Evolutionary conservation across 1,140 invertebrate species (phyloP).

Genomic region (Drosophila pectinifera): DNA sequence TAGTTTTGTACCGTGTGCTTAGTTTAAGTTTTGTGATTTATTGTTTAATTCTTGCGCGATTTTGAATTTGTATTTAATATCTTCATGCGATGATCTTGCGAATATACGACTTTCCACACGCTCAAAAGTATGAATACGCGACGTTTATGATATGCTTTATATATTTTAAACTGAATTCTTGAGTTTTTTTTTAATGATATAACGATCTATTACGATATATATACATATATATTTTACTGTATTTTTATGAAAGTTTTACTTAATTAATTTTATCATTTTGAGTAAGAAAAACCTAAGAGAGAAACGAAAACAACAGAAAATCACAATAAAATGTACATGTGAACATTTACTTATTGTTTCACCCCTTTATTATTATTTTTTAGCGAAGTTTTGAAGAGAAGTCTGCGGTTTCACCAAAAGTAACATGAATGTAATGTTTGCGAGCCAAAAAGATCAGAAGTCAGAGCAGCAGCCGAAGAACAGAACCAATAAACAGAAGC

Average conservation of each 20-base stretch:
- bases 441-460: conserved; percentile 52
- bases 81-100: conserved; percentile 15
- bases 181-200: conserved; percentile 45
- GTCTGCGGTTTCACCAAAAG: conserved; percentile 71
- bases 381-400: conserved; percentile 17
- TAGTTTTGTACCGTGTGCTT: conserved; percentile 72
- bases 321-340: conserved; percentile 73
- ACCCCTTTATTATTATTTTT: conserved; percentile 1
- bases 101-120: conserved; percentile 4
- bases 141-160: conserved; percentile 57
- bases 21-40: conserved; percentile 84
- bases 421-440: conserved; percentile 29
- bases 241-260: conserved; percentile 80
- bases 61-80: conserved; percentile 55
- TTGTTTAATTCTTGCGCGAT: conserved; percentile 75
- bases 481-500: conserved; percentile 70
- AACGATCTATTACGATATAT: conserved; percentile 35
- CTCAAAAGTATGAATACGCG: too few species aligned
- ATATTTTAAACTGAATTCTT: conserved; percentile 63
- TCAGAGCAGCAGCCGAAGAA: conserved; percentile 25
- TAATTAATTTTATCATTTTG: conserved; percentile 76
- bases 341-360: conserved; percentile 47
- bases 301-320: conserved; percentile 58
- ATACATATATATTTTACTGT: conserved; percentile 69
- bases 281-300: conserved; percentile 58